Conservation (phyloP, 2,797 vertebrate genomes). For the Neosilurus mollespiculum region DNA sequence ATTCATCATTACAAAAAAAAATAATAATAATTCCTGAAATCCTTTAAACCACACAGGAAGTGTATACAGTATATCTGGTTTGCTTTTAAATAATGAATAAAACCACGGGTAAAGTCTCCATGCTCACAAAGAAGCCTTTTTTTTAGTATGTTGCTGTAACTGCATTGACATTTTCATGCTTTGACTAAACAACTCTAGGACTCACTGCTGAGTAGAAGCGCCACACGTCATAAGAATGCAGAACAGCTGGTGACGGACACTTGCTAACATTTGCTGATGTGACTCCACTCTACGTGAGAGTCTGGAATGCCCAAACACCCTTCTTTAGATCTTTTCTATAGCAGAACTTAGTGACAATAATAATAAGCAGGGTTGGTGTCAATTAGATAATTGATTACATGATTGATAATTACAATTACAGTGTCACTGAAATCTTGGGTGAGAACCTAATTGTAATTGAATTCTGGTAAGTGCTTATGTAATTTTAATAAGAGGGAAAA, state of each 20-base stretch:
- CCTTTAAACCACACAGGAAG: slow-evolving; percentile 1
- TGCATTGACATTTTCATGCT: slow-evolving; percentile 29
- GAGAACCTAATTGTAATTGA: too few species aligned
- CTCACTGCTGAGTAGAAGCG: slow-evolving; percentile 25
- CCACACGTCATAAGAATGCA: slow-evolving; percentile 35
- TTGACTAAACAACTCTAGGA: slow-evolving; percentile 36
- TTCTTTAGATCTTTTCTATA: not conserved
- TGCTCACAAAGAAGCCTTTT: slow-evolving; percentile 34
- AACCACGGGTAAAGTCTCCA: slow-evolving; percentile 25
- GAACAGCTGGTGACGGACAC: slow-evolving; percentile 39
- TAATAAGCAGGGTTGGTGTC: too few species aligned
- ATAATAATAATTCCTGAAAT: not conserved
- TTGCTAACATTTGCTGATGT: slow-evolving; percentile 7
- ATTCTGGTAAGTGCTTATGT: too few species aligned
- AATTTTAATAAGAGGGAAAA: too few species aligned
- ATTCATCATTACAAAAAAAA: not conserved
- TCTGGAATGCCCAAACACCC: not conserved
- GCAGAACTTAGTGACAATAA: not conserved
- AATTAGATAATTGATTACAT: too few species aligned
- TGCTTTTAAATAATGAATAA: slow-evolving; percentile 18
- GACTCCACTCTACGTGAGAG: not conserved
- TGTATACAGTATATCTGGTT: not conserved
- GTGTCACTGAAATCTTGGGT: too few species aligned
- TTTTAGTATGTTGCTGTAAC: slow-evolving; percentile 21
- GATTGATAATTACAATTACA: too few species aligned